Base-by-base conservation (phyloP, 2,888 invertebrate species). In the Nesidiocoris tenuis region DNA sequence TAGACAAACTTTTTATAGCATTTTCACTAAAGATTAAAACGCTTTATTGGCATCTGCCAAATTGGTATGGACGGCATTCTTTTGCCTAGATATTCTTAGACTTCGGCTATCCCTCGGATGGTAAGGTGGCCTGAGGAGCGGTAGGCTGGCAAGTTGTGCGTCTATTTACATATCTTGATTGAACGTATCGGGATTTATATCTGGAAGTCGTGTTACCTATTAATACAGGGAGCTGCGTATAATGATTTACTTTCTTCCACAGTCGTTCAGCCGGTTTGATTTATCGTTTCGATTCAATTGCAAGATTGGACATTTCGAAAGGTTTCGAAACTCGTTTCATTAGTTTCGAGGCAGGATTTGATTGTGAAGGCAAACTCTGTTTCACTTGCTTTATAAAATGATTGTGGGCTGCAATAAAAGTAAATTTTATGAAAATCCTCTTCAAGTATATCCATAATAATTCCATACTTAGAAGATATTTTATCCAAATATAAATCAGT, bases 81-180 rank as follows among this genome's bases (percentile, higher is more conserved):
- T 61, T 65, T 17, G 25, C 5, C 12, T 24, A 63, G 63, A 63
- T 19, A 65, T 65, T 18, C 39, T 39, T 23, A 39, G 12, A 39
- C 39, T 39, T 39, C 39, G 12, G 39, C 39, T 39, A 39, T 39
- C 39, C 3, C 3, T 7, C 12, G 39, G 12, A 39, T 3, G 39
- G 39, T 39, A 39, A n/a, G 5, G 39, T 39, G 25, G 64, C 22
- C 55, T 24, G 22, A 65, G 66, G 61, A 39, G 19, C 18, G 23
- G 24, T 24, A 59, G 56, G 61, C 61, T 9, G 23, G 25, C 24
- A 7, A 17, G 25, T 16, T 23, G 71, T 17, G 16, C 61, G 21
- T 17, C 22, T 61, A 72, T 72, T 72, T 72, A 72, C 72, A 72
- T 72, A 72, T 72, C 72, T 72, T 72, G 72, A 72, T 72, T 63